Evolutionary conservation across 1,140 invertebrate species (phyloP).

Genomic region (Chymomyza costata): DNA sequence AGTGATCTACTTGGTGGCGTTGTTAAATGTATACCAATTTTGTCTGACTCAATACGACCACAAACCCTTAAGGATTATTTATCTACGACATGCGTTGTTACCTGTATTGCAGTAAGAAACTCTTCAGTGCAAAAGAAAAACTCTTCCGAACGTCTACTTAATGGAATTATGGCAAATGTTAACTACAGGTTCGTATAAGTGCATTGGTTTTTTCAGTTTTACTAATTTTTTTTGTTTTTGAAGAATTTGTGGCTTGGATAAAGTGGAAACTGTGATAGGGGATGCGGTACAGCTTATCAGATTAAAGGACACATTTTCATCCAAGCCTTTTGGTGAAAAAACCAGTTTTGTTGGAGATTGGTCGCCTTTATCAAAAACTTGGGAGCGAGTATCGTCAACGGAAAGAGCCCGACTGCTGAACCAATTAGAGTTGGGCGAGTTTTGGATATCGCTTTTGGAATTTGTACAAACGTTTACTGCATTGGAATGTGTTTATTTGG

Average conservation of each 20-base stretch:
- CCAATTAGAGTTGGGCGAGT: constrained; percentile 85
- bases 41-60: constrained; percentile 78
- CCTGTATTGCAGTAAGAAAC: constrained; percentile 81
- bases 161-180: constrained; percentile 83
- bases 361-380: constrained; percentile 82
- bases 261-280: constrained; percentile 84
- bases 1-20: constrained; percentile 93
- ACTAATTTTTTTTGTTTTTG: constrained; percentile 1
- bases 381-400: constrained; percentile 84
- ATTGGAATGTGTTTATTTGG: constrained; percentile 91
- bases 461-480: constrained; percentile 90
- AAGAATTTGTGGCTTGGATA: constrained; percentile 86
- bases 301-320: constrained; percentile 81
- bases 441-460: constrained; percentile 91
- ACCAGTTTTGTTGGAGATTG: constrained; percentile 85
- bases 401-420: constrained; percentile 84
- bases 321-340: constrained; percentile 77
- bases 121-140: constrained; percentile 79
- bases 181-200: constrained; percentile 62
- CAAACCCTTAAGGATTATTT: constrained; percentile 83
- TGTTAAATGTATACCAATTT: constrained; percentile 86
- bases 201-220: constrained; percentile 82
- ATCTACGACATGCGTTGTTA: constrained; percentile 90
- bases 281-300: constrained; percentile 85
- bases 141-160: constrained; percentile 83